Evolutionary conservation across 2,113 vertebrate genomes (phyloP).

Genomic region (Lepus americanus): DNA sequence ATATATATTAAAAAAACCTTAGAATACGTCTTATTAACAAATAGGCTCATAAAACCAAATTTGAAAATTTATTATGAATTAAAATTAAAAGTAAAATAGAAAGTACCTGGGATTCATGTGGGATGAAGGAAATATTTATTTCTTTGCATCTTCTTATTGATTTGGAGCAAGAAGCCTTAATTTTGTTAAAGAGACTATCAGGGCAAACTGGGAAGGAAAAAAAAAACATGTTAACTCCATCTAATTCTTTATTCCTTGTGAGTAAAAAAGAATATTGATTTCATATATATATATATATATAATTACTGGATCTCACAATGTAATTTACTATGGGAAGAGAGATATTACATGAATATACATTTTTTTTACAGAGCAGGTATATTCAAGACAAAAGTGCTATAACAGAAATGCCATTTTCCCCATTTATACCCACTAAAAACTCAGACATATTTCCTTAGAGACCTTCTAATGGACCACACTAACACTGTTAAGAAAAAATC

Average conservation of each 20-base stretch:
- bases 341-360: not conserved
- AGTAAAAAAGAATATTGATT: not conserved
- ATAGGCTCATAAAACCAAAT: slow-evolving; percentile 61
- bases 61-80: slow-evolving; percentile 60
- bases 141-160: slow-evolving; percentile 95
- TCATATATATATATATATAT: too few relatives aligned
- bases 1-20: not conserved
- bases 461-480: not conserved
- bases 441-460: not conserved
- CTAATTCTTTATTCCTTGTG: slow-evolving; percentile 16
- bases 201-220: slow-evolving; percentile 90
- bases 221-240: slow-evolving; percentile 62
- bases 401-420: not conserved
- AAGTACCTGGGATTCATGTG: slow-evolving; percentile 94
- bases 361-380: slow-evolving; percentile 18
- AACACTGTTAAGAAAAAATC: slow-evolving; percentile 56
- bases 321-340: not conserved
- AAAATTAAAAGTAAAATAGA: slow-evolving; percentile 51
- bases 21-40: slow-evolving; percentile 61
- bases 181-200: slow-evolving; percentile 94
- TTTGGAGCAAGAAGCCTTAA: slow-evolving; percentile 93
- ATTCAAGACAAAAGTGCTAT: not conserved
- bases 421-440: not conserved
- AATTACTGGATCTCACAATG: slow-evolving; percentile 38
- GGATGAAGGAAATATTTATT: slow-evolving; percentile 96